Percentiles rank a stretch among this genome's conserved stretches.
Evolutionary conservation across 1,140 invertebrate species (phyloP).

Genomic region (Sitodiplosis mosellana): DNA sequence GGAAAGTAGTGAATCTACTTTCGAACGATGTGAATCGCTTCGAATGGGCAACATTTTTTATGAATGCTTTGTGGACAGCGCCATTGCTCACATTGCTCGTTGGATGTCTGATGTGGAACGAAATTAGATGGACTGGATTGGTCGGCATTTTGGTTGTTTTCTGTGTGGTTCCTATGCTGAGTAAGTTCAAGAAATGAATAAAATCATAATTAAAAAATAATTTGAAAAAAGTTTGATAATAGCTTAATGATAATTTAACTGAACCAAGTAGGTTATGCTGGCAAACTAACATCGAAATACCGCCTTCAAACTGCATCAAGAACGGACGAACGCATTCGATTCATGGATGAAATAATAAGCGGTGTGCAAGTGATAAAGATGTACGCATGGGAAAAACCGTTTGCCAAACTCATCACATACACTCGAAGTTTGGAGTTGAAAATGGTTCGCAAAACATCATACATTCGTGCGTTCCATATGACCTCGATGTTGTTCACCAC

Average conservation of each 20-base stretch:
- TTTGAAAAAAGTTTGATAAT: neutral
- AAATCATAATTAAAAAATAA: neutral
- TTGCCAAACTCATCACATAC: conserved; percentile 36
- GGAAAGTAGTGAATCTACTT: conserved; percentile 46
- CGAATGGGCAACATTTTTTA: conserved; percentile 35
- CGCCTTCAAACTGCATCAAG: conserved; percentile 39
- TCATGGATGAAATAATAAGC: conserved; percentile 60
- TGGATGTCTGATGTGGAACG: conserved; percentile 39
- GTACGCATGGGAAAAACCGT: conserved; percentile 53
- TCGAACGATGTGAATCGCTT: conserved; percentile 45
- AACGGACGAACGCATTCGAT: conserved; percentile 53
- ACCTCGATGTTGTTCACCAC: conserved; percentile 51
- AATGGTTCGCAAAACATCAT: conserved; percentile 41
- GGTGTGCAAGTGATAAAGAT: conserved; percentile 52
- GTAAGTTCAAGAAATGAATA: conserved; percentile 18
- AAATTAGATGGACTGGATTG: conserved; percentile 43
- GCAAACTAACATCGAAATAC: conserved; percentile 41
- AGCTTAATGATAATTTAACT: no score
- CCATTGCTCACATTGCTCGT: conserved; percentile 42
- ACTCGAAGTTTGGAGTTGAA: conserved; percentile 40
- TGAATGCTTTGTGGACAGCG: conserved; percentile 43
- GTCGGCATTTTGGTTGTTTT: conserved; percentile 49
- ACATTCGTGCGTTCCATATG: conserved; percentile 51
- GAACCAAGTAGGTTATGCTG: conserved; percentile 43
- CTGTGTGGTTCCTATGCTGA: conserved; percentile 52